These are phyloP conservation scores for Lucilia cuprina DNA, from an alignment of 1,140 invertebrate species.

Conservation along the genomic window DNA sequence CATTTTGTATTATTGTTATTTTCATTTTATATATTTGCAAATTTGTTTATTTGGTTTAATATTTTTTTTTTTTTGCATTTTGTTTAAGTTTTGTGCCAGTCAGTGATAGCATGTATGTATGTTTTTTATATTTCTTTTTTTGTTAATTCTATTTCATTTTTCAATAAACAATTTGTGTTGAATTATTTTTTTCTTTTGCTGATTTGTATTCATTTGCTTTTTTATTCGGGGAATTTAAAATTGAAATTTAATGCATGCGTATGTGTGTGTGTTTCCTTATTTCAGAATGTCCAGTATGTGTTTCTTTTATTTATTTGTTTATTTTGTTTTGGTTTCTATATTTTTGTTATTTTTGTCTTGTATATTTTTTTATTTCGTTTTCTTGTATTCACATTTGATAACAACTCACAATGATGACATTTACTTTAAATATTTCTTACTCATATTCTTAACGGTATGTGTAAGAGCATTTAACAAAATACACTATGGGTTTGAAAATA, in stretches of 20 bases:
- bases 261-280: not conserved
- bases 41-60: not conserved
- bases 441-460: not conserved
- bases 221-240: not conserved
- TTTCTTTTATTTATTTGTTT: not conserved
- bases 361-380: not conserved
- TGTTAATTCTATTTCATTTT: not conserved
- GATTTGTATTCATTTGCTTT: not conserved
- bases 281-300: not conserved
- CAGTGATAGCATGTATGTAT: not conserved
- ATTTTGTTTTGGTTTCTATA: not conserved
- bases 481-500: not conserved
- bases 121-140: not conserved
- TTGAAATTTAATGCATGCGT: not conserved
- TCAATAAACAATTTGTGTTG: not conserved
- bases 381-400: not conserved
- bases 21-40: not conserved
- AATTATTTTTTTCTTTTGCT: not conserved
- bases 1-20: not conserved
- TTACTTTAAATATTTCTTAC: not conserved
- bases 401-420: not conserved
- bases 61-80: not conserved
- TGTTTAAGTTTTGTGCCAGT: not conserved
- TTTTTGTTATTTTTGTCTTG: not conserved
- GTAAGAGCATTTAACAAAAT: not conserved